phyloP scores from a whole-genome alignment of 2,797 vertebrate species.

The Telmatherina bonti region DNA sequence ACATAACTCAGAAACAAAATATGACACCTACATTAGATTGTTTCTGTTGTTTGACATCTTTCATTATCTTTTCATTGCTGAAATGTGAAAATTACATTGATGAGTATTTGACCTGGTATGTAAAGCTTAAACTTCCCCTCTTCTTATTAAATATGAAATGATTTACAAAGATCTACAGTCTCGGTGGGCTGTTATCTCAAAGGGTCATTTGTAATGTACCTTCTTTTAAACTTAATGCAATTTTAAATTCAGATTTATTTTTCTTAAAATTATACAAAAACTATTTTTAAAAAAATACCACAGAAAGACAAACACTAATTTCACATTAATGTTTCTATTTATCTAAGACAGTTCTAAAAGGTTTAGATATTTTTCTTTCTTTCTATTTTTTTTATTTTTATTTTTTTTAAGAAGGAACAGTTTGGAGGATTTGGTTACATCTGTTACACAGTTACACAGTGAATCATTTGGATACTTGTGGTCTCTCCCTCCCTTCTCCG shows the following conservation, averaged over 20 bases:
- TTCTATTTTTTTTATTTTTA: no score
- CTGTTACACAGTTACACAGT: not conserved
- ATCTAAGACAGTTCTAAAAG: not conserved
- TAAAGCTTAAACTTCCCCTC: not conserved
- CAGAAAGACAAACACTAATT: conserved; percentile 14
- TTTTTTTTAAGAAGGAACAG: not conserved
- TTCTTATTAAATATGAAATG: conserved; percentile 4
- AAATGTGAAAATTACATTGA: not conserved
- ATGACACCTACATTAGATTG: not conserved
- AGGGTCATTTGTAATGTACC: not conserved
- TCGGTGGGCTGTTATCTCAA: not conserved
- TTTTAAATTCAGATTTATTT: not conserved
- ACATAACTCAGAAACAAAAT: not conserved
- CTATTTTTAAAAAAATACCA: conserved; percentile 19
- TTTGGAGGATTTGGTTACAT: not conserved
- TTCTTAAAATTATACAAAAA: not conserved
- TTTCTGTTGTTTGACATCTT: conserved; percentile 15
- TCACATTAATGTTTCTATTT: not conserved
- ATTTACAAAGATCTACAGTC: not conserved
- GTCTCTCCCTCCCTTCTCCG: not conserved
- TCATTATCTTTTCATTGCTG: conserved; percentile 3
- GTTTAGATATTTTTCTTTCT: not conserved
- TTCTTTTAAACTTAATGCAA: not conserved
- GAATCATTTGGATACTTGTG: not conserved
- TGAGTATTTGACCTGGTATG: not conserved